Conservation (phyloP, 2,113 vertebrate species). For the Trichechus manatus region DNA sequence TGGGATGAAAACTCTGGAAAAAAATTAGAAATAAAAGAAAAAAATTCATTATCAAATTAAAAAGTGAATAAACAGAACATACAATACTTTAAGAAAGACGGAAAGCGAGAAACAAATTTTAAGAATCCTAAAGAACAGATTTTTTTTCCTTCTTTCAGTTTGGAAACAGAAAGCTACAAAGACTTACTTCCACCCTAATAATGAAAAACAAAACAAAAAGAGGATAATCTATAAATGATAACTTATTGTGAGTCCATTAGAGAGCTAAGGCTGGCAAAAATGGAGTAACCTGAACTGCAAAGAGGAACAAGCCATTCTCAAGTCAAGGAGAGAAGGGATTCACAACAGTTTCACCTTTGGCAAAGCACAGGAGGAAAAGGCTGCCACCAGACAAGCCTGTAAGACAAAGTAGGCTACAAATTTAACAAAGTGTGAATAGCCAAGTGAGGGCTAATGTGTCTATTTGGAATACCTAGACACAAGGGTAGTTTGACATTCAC, state of each 20-base stretch:
- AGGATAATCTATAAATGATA: not conserved
- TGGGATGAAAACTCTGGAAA: not conserved
- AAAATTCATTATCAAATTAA: not conserved
- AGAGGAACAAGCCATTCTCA: not conserved
- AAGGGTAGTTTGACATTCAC: not conserved
- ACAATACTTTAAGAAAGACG: not conserved
- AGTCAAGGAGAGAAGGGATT: not conserved
- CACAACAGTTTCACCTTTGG: not conserved
- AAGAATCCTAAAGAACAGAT: not conserved
- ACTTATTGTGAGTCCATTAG: not conserved
- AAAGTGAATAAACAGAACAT: not conserved
- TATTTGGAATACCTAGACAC: not conserved
- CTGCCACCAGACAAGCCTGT: not conserved
- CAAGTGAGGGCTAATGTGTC: not conserved
- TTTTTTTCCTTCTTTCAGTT: not conserved
- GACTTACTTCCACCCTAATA: not conserved
- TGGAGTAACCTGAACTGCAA: not conserved
- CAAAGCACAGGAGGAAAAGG: not conserved
- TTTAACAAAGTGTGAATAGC: not conserved
- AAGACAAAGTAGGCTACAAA: not conserved
- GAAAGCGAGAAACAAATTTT: not conserved
- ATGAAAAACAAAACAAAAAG: not conserved
- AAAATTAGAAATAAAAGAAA: slow-evolving; percentile 1
- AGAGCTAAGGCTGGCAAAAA: not conserved
- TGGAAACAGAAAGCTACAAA: not conserved